Conservation (phyloP, 2,888 invertebrate species). For the Cephus sareptanus region DNA sequence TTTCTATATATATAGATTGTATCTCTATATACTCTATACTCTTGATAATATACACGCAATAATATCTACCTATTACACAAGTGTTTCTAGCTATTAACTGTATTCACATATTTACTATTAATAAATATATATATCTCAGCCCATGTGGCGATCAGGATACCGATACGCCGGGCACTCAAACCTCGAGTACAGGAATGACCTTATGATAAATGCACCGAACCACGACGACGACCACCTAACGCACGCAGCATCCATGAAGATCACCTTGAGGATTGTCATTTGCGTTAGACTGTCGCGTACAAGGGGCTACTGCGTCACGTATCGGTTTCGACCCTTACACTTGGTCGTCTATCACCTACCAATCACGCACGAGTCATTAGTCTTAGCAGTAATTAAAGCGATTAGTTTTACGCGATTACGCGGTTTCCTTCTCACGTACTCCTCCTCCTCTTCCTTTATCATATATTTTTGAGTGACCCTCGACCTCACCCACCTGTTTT, state of each 20-base stretch:
- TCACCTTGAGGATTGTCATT: neutral
- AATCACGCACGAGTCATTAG: neutral
- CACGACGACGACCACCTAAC: neutral
- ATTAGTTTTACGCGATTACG: neutral
- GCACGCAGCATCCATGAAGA: neutral
- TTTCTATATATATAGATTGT: slow-evolving; percentile 30
- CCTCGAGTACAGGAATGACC: slow-evolving; percentile 41
- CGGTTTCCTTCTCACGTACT: neutral
- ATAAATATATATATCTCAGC: slow-evolving; percentile 60
- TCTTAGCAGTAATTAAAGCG: neutral
- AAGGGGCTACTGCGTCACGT: neutral
- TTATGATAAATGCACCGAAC: slow-evolving; percentile 45
- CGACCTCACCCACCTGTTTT: no score
- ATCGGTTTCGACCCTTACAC: neutral
- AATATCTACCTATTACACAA: slow-evolving; percentile 36
- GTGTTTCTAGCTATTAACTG: slow-evolving; percentile 28
- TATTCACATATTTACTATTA: slow-evolving; percentile 43
- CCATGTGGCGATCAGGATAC: slow-evolving; percentile 3
- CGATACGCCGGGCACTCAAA: slow-evolving; percentile 10
- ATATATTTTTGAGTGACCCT: no score
- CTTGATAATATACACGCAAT: slow-evolving; percentile 59
- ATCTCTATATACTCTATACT: slow-evolving; percentile 36
- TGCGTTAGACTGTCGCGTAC: neutral
- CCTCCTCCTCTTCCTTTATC: neutral
- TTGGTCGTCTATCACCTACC: neutral